Conservation (phyloP, 2,888 invertebrate species). For the Melitaea athalia region DNA sequence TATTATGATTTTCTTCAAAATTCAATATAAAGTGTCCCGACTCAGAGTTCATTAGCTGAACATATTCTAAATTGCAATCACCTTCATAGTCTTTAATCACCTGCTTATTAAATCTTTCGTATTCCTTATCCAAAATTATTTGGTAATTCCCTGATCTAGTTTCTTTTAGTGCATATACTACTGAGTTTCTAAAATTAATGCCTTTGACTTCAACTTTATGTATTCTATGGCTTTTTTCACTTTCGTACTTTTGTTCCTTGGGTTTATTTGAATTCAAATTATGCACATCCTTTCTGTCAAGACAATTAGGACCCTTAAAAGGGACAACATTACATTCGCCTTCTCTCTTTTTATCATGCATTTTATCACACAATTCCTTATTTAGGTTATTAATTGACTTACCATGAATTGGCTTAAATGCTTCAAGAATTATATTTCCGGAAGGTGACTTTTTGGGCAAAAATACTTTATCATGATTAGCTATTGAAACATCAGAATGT, state of each 20-base stretch:
- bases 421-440: conserved; percentile 24
- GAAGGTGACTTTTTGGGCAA: conserved; percentile 29
- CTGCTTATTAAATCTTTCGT: conserved; percentile 52
- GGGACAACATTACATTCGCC: neutral
- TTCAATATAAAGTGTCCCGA: conserved; percentile 54
- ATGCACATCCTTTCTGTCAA: neutral
- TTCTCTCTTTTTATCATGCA: neutral
- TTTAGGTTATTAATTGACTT: conserved; percentile 6
- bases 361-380: neutral
- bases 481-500: neutral
- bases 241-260: conserved; percentile 4
- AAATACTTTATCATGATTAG: conserved; percentile 15
- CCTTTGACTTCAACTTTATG: conserved; percentile 50
- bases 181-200: conserved; percentile 38
- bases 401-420: neutral
- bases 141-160: conserved; percentile 58
- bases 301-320: neutral
- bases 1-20: conserved; percentile 34
- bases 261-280: conserved; percentile 1
- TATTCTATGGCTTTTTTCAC: conserved; percentile 25
- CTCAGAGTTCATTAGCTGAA: conserved; percentile 49
- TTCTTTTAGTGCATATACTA: conserved; percentile 52
- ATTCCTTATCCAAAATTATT: conserved; percentile 65
- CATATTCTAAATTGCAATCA: conserved; percentile 44
- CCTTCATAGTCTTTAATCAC: conserved; percentile 45